Conservation (phyloP, 2,888 invertebrate species). For the Heliconius erato region DNA sequence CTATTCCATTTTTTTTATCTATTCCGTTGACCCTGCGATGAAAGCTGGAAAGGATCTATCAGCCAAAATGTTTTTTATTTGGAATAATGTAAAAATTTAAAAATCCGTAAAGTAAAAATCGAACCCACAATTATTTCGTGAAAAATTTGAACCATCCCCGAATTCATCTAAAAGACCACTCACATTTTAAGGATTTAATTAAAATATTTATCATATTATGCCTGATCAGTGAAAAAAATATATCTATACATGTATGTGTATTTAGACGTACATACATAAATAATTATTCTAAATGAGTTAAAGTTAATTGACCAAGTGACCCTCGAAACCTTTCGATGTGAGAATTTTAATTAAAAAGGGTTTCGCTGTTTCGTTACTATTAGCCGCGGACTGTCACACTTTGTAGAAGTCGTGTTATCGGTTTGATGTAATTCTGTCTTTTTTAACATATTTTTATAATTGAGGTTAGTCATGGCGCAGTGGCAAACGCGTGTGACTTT, state of each 20-base stretch:
- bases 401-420: constrained; percentile 1
- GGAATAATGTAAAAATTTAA: not conserved
- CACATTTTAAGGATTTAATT: not conserved
- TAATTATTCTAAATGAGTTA: constrained; percentile 33
- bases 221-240: not conserved
- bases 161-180: not conserved
- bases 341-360: constrained; percentile 37
- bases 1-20: not conserved
- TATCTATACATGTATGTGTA: not conserved
- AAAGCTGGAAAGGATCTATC: not conserved
- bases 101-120: not conserved
- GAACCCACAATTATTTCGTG: not conserved
- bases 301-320: constrained; percentile 33
- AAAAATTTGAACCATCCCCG: not conserved
- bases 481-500: no score
- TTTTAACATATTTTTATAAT: not conserved
- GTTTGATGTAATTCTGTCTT: constrained; percentile 5
- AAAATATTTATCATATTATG: not conserved
- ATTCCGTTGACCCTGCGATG: not conserved
- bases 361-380: constrained; percentile 25
- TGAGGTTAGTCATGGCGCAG: no score
- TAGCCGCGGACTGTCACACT: constrained; percentile 19
- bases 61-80: not conserved
- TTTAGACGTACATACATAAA: not conserved
- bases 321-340: constrained; percentile 35